phyloP scores from a whole-genome alignment of 2,113 vertebrate species.

The Coreoperca whiteheadi region DNA sequence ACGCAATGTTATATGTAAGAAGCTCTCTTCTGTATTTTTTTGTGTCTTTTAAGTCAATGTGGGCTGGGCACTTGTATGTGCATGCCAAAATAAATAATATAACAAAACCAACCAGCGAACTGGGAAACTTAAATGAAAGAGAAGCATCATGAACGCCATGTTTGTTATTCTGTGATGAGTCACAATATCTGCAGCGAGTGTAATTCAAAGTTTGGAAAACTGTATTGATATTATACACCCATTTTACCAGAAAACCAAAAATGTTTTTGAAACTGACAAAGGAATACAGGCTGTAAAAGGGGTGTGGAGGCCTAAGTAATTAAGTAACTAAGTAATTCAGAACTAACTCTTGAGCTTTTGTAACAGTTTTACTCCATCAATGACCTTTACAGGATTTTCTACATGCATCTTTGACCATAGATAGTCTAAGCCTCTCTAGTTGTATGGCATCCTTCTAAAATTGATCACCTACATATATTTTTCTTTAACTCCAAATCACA shows the following conservation, averaged over 20 bases:
- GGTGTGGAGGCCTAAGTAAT: too few relatives aligned
- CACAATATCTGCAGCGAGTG: not conserved
- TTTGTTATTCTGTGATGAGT: not conserved
- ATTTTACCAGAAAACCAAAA: conserved; percentile 10
- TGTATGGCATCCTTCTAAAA: not conserved
- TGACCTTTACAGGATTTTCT: not conserved
- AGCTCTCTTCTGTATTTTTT: not conserved
- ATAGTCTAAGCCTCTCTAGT: not conserved
- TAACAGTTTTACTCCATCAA: not conserved
- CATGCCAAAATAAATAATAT: not conserved
- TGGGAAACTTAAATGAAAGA: not conserved
- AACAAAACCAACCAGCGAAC: not conserved
- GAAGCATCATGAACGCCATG: not conserved
- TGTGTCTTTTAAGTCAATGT: not conserved
- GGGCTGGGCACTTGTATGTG: not conserved
- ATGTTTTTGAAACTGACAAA: not conserved
- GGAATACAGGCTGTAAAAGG: not conserved
- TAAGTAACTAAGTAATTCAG: too few relatives aligned
- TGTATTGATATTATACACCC: not conserved
- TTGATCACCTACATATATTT: not conserved
- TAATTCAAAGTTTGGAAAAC: conserved; percentile 16
- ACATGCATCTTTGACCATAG: not conserved
- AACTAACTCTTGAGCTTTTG: not conserved
- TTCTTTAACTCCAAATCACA: not conserved
- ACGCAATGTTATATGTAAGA: not conserved